Percentiles rank a stretch among this genome's conserved stretches.
Evolutionary conservation across 2,113 vertebrate species (phyloP).

Genomic region (Myocastor coypus): DNA sequence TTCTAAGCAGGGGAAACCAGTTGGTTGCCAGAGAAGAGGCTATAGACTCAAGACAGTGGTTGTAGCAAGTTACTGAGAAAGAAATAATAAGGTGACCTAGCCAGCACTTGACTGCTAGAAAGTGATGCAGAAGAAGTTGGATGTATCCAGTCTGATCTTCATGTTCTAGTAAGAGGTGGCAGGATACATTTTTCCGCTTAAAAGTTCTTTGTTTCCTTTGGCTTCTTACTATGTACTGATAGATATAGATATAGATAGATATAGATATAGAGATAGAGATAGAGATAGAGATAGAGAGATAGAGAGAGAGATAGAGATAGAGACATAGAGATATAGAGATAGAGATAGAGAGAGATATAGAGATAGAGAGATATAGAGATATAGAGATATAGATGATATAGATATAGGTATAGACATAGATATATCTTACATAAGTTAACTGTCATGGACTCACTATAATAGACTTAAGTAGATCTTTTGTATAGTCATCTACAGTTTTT

Average conservation of each 20-base stretch:
- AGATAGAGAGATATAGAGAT: too few relatives aligned
- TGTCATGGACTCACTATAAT: background rate
- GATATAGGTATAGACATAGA: background rate
- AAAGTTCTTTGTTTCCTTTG: conserved; percentile 50
- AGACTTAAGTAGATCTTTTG: background rate
- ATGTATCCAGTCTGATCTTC: background rate
- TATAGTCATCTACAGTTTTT: background rate
- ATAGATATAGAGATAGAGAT: background rate
- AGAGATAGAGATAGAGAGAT: too few relatives aligned
- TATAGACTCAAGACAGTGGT: background rate
- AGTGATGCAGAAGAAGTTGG: background rate
- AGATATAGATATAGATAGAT: background rate
- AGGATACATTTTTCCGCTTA: conserved; percentile 21
- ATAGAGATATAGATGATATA: too few relatives aligned
- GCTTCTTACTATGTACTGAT: conserved; percentile 40
- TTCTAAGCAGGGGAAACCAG: background rate
- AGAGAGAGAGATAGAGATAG: too few relatives aligned
- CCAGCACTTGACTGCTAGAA: background rate
- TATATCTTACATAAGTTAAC: conserved; percentile 2
- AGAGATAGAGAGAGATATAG: too few relatives aligned
- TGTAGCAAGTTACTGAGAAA: background rate
- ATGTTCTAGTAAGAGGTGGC: background rate
- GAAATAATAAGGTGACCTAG: background rate
- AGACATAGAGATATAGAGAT: too few relatives aligned
- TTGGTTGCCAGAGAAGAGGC: background rate